These are phyloP conservation scores for Argya squamiceps DNA, from an alignment of 2,797 vertebrate species.

Conservation along the genomic window DNA sequence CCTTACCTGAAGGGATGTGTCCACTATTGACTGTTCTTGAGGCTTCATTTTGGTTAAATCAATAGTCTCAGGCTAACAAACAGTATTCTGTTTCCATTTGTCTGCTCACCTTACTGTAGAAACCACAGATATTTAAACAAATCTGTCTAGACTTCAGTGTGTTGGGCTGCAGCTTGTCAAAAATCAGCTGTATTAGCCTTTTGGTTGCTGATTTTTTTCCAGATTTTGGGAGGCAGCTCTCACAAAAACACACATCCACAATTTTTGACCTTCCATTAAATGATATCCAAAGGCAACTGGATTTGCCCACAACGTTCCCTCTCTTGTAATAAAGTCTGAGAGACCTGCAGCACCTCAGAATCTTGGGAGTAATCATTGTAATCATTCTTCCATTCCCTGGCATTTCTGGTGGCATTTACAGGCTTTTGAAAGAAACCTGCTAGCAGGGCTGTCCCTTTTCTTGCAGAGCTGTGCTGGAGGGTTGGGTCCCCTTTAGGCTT, in stretches of 20 bases:
- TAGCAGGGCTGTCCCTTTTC: not conserved
- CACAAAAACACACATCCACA: not conserved
- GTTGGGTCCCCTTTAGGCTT: not conserved
- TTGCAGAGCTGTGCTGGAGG: not conserved
- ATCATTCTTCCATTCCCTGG: not conserved
- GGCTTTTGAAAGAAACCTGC: not conserved
- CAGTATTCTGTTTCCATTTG: not conserved
- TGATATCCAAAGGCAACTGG: not conserved
- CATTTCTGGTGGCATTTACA: not conserved
- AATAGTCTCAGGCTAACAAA: not conserved
- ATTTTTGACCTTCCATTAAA: not conserved
- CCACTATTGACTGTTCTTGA: not conserved
- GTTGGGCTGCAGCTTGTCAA: not conserved
- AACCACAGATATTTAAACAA: not conserved
- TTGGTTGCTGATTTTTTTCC: not conserved
- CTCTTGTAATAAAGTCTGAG: not conserved
- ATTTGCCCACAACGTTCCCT: fast-evolving
- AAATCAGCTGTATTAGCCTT: not conserved
- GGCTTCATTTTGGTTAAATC: not conserved
- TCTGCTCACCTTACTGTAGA: not conserved
- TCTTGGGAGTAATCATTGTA: not conserved
- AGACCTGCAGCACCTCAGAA: not conserved
- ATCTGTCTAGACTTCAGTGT: not conserved
- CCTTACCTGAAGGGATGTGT: not conserved
- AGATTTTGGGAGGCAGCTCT: not conserved